Conservation (phyloP, 2,113 vertebrate genomes). For the Forbesichthys papilliferus region DNA sequence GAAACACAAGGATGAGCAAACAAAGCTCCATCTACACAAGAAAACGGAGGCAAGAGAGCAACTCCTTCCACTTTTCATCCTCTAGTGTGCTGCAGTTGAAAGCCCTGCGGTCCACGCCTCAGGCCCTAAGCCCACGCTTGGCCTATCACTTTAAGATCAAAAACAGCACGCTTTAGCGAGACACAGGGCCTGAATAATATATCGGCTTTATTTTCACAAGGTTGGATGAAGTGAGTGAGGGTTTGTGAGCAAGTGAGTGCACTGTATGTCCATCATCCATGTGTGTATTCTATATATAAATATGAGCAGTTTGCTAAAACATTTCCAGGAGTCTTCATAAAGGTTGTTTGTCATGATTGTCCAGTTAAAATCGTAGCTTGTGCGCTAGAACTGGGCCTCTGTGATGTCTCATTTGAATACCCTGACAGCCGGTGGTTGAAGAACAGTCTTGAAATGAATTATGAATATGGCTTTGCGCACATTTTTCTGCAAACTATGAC, state of each 20-base stretch:
- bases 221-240: slow-evolving; percentile 47
- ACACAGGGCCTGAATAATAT: slow-evolving; percentile 77
- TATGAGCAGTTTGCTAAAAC: slow-evolving; percentile 20
- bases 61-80: slow-evolving; percentile 51
- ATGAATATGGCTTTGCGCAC: slow-evolving; percentile 69
- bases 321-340: slow-evolving; percentile 27
- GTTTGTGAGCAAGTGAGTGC: slow-evolving; percentile 17
- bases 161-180: slow-evolving; percentile 71
- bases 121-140: slow-evolving; percentile 69
- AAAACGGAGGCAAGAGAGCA: not conserved
- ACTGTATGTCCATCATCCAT: slow-evolving; percentile 18
- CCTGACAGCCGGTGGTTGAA: slow-evolving; percentile 67
- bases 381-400: slow-evolving; percentile 50
- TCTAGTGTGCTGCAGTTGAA: slow-evolving; percentile 55
- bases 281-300: slow-evolving; percentile 8
- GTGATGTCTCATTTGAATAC: slow-evolving; percentile 75
- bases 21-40: not conserved
- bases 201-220: slow-evolving; percentile 67
- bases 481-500: slow-evolving; percentile 61
- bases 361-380: slow-evolving; percentile 44
- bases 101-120: slow-evolving; percentile 67
- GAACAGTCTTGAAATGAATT: slow-evolving; percentile 71
- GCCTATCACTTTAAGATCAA: slow-evolving; percentile 76
- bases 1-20: slow-evolving; percentile 52
- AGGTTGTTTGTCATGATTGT: slow-evolving; percentile 53